Percentiles rank a stretch among this genome's conserved stretches.
Evolutionary conservation across 2,888 invertebrate species (phyloP).

Genomic region (Carpatolechia fugitivella): DNA sequence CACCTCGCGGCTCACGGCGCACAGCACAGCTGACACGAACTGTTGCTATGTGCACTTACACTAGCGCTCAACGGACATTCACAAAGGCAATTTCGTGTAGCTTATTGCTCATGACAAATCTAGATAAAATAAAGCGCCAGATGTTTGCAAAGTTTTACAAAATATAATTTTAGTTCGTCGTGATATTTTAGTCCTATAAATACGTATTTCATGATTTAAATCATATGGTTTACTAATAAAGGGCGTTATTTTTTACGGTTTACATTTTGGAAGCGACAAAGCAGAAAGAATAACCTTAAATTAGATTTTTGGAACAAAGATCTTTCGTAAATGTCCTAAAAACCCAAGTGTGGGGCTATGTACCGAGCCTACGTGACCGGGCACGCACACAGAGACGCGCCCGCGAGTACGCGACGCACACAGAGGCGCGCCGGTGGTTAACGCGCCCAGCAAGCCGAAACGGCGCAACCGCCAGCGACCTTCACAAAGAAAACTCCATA

Average conservation of each 20-base stretch:
- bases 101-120: background rate
- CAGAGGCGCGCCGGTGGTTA: constrained; percentile 61
- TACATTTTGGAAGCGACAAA: too few species aligned
- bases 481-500: constrained; percentile 70
- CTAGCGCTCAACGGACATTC: constrained; percentile 44
- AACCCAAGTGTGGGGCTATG: constrained; percentile 41
- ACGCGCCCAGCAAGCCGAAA: constrained; percentile 36
- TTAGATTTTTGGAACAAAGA: constrained; percentile 26
- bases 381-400: constrained; percentile 51
- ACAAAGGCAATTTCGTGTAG: background rate
- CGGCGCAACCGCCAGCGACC: constrained; percentile 56
- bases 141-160: too few species aligned
- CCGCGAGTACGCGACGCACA: constrained; percentile 41
- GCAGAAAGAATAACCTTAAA: background rate
- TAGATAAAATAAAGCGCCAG: background rate
- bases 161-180: too few species aligned
- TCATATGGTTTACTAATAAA: background rate
- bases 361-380: constrained; percentile 75
- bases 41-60: constrained; percentile 71
- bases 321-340: constrained; percentile 47
- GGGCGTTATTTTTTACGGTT: too few species aligned
- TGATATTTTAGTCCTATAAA: too few species aligned
- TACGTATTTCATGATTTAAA: too few species aligned
- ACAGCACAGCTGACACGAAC: constrained; percentile 62
- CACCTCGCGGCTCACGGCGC: constrained; percentile 32